Evolutionary conservation across 2,113 vertebrate species (phyloP), one percentile per base, ranked within the genome.

Genomic region (Crotophaga sulcirostris): DNA sequence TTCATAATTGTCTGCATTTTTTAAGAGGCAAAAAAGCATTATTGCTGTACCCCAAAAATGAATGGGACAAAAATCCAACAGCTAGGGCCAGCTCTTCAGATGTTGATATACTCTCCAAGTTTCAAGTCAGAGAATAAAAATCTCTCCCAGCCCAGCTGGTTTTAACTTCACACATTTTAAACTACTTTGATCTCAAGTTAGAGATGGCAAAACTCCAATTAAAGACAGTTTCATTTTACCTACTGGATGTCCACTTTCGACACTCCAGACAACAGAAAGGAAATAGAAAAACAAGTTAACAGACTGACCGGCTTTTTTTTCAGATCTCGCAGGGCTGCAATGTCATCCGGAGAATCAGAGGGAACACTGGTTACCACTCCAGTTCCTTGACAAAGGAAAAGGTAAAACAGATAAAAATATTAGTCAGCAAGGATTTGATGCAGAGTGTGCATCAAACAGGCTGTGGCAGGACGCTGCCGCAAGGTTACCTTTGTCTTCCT

Each of bases 341-440:
- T 97, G 91, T 99, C 99, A 98, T 99, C 99, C 0, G 99, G 99
- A 52, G 99, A 97, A 91, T 99, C 99, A 12, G 99, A 99, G 11
- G 99, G 99, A 77, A 99, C 99, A n/a, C 99, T 99, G 60, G 99
- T 99, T 60, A 99, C 99, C 16, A 99, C 97, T 19, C 99, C 99
- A 25, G 99, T 99, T 64, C 99, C 99, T 99, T 93, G 70, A 19
- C 84, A 94, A 85, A 88, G 38, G 40, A 68, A 77, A 24, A 40
- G 40, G 47, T 3, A 45, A 4, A 69, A 31, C 4, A 88, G 54
- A 49, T 15, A 66, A 69, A 31, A 55, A 28, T n/a, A 63, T 75
- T 15, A 92, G 64, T 18, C 33, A 81, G 66, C 20, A 55, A 1
- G 0, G 1, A 16, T 1, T 29, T 79, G 70, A 52, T 1, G 15